Conservation (phyloP, 2,113 vertebrate species). For the Pao palembangensis region DNA sequence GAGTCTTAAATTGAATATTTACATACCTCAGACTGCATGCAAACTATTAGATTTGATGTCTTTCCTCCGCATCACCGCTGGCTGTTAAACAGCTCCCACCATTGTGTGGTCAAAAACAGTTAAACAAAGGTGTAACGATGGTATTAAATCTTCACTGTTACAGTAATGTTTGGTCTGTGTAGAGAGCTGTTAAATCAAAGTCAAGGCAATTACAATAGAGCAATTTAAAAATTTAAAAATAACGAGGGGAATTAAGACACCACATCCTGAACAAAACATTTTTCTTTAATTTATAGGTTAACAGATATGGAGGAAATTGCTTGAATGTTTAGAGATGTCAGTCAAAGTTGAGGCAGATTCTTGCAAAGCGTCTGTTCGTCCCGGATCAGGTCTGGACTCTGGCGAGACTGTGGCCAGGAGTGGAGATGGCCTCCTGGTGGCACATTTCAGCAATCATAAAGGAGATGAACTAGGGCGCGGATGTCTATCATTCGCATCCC, state of each 20-base stretch:
- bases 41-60: neutral
- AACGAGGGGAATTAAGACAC: slow-evolving; percentile 2
- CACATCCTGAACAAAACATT: slow-evolving; percentile 13
- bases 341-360: slow-evolving; percentile 36
- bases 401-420: slow-evolving; percentile 46
- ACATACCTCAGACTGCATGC: neutral
- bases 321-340: too few relatives aligned
- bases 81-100: neutral
- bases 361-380: slow-evolving; percentile 27
- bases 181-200: neutral
- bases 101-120: neutral
- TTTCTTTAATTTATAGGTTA: neutral
- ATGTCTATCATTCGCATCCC: neutral
- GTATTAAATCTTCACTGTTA: neutral
- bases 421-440: slow-evolving; percentile 33
- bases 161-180: neutral
- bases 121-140: neutral
- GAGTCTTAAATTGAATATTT: too few relatives aligned
- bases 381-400: slow-evolving; percentile 26
- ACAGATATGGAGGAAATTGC: too few relatives aligned
- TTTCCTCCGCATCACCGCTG: neutral
- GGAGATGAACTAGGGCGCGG: slow-evolving; percentile 10
- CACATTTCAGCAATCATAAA: slow-evolving; percentile 36
- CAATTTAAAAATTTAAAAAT: neutral
- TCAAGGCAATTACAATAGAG: neutral